Conservation (phyloP, 2,113 vertebrate genomes). For the Procavia capensis region DNA sequence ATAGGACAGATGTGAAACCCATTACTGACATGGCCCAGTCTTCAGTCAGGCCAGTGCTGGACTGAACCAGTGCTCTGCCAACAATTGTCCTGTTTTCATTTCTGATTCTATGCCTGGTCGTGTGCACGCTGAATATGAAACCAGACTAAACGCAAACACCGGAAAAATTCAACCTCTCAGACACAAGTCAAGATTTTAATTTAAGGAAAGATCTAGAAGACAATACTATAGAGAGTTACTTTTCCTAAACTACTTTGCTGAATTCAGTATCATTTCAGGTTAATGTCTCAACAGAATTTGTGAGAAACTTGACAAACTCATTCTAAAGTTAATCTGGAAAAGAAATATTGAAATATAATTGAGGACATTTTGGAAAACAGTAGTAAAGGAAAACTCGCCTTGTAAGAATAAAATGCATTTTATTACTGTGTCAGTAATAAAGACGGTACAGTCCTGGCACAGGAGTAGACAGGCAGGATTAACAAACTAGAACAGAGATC, state of each 20-base stretch:
- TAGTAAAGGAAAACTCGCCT: constrained; percentile 33
- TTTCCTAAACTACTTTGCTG: constrained; percentile 30
- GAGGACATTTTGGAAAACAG: constrained; percentile 37
- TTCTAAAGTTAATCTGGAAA: constrained; percentile 32
- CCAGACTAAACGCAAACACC: constrained; percentile 31
- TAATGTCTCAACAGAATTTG: constrained; percentile 37
- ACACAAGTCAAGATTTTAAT: background rate
- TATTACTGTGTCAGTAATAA: background rate
- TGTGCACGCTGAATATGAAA: background rate
- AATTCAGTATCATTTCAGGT: background rate
- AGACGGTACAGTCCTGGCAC: constrained; percentile 25
- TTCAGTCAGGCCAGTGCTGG: background rate
- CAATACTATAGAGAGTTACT: background rate
- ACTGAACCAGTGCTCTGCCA: background rate
- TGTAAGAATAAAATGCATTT: constrained; percentile 33
- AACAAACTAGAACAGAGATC: background rate
- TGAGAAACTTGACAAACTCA: background rate
- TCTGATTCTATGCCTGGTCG: constrained; percentile 1
- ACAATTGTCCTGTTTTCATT: background rate
- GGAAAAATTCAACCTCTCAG: background rate
- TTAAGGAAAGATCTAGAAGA: background rate
- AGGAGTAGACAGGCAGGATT: constrained; percentile 47
- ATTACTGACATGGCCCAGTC: background rate
- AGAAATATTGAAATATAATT: constrained; percentile 62
- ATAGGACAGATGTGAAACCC: constrained; percentile 53